phyloP scores from a whole-genome alignment of 1,140 invertebrate genomes.

The Bactericera cockerelli region DNA sequence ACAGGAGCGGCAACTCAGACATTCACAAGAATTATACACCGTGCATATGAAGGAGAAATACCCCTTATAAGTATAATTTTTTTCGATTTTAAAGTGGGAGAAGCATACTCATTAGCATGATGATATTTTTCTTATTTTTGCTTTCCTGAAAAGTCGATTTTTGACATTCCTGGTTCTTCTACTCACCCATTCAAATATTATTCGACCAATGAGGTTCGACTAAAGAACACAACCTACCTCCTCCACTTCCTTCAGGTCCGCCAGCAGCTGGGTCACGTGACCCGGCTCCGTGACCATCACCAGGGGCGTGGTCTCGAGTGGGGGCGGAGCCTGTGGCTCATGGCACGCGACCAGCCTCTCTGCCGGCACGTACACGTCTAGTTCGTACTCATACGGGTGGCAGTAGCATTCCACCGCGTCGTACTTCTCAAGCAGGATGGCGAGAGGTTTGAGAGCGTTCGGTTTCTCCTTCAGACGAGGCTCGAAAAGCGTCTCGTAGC shows the following conservation, averaged over 20 bases:
- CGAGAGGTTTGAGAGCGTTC: constrained; percentile 67
- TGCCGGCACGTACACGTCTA: constrained; percentile 48
- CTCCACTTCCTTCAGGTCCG: constrained; percentile 43
- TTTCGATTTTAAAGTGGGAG: no score
- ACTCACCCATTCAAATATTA: no score
- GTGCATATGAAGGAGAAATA: no score
- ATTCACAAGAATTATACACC: no score
- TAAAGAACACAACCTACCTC: constrained; percentile 72
- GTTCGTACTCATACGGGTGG: constrained; percentile 82
- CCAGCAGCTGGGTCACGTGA: constrained; percentile 46
- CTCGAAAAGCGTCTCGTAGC: constrained; percentile 49
- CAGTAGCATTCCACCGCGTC: constrained; percentile 47
- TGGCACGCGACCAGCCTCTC: constrained; percentile 32
- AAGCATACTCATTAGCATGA: no score
- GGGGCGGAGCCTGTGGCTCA: constrained; percentile 31
- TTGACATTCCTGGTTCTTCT: no score
- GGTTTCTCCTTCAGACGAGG: constrained; percentile 77
- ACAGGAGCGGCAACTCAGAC: no score
- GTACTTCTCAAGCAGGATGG: constrained; percentile 46
- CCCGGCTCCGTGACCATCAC: constrained; percentile 48
- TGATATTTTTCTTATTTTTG: no score
- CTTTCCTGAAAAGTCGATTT: no score
- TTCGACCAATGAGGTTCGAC: constrained; percentile 31
- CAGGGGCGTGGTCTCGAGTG: constrained; percentile 45
- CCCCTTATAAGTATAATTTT: no score